Evolutionary conservation across 1,140 invertebrate species (phyloP).

Genomic region (Anagrus nilaparvatae): DNA sequence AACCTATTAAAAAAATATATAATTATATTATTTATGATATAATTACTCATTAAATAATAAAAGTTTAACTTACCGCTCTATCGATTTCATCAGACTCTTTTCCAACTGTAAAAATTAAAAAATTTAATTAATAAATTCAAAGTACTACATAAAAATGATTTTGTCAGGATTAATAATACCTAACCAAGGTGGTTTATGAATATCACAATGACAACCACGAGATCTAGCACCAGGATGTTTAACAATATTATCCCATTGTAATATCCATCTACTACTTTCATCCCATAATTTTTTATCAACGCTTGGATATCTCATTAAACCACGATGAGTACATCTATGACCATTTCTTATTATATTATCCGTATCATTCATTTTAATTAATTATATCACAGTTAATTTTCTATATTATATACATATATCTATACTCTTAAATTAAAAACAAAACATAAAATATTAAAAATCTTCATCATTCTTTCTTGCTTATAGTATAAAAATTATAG

Average conservation of each 20-base stretch:
- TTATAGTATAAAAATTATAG: too few species aligned
- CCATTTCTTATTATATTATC: slow-evolving; percentile 21
- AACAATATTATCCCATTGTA: slow-evolving; percentile 47
- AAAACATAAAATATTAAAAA: too few species aligned
- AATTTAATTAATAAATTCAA: neutral
- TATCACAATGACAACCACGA: slow-evolving; percentile 40
- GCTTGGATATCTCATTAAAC: slow-evolving; percentile 36
- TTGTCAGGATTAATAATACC: slow-evolving; percentile 23
- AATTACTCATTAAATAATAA: slow-evolving; percentile 1
- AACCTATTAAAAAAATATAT: slow-evolving; percentile 20
- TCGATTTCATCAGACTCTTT: slow-evolving; percentile 33
- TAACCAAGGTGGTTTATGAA: slow-evolving; percentile 39
- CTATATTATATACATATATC: too few species aligned
- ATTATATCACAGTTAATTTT: too few species aligned
- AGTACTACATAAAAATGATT: neutral
- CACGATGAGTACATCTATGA: slow-evolving; percentile 34
- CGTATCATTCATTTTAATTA: slow-evolving; percentile 24
- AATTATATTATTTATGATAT: neutral
- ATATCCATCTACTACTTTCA: slow-evolving; percentile 43
- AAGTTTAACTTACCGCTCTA: slow-evolving; percentile 30
- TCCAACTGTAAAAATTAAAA: slow-evolving; percentile 4
- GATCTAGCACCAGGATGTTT: slow-evolving; percentile 40
- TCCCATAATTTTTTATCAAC: slow-evolving; percentile 44
- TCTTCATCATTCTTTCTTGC: too few species aligned
- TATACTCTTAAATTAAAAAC: too few species aligned